A percentile compares a stretch with the other conserved stretches of the same genome.
Conservation (phyloP, 2,113 vertebrate species). For the Cyprinodon variegatus region DNA sequence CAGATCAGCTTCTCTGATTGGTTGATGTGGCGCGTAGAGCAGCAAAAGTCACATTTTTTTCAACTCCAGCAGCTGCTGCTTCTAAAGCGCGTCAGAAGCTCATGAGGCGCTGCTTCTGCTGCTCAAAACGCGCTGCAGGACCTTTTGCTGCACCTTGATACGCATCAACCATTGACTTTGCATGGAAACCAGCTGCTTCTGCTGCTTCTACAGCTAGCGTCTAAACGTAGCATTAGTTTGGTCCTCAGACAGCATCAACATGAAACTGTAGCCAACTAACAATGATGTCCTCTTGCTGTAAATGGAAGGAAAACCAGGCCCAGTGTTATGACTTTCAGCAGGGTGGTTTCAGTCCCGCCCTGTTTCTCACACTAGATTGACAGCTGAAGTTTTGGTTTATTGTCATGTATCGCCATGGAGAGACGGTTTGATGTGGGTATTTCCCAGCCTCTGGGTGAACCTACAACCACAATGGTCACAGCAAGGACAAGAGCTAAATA, state of each 20-base stretch:
- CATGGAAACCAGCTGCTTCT: too few species aligned
- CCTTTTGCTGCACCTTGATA: too few species aligned
- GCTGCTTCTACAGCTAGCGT: too few species aligned
- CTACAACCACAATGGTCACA: slow-evolving; percentile 43
- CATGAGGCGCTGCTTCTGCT: too few species aligned
- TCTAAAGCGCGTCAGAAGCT: too few species aligned
- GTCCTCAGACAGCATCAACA: not conserved
- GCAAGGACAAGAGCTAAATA: slow-evolving; percentile 27
- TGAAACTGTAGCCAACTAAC: not conserved
- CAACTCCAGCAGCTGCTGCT: too few species aligned
- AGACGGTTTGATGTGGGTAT: slow-evolving; percentile 46
- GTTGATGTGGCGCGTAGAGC: too few species aligned
- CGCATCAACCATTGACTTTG: too few species aligned
- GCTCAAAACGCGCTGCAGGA: too few species aligned
- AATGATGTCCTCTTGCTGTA: not conserved
- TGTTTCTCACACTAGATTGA: slow-evolving; percentile 22
- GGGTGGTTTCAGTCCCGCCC: slow-evolving; percentile 24
- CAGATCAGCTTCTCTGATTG: too few species aligned
- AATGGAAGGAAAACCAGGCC: not conserved
- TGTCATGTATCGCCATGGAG: slow-evolving; percentile 1
- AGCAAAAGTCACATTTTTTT: too few species aligned
- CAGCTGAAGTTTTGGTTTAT: slow-evolving; percentile 6
- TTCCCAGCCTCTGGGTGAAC: slow-evolving; percentile 70
- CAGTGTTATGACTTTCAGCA: slow-evolving; percentile 21
- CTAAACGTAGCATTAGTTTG: not conserved